Conservation (phyloP, 2,888 invertebrate genomes). For the Rotaria sp. region DNA sequence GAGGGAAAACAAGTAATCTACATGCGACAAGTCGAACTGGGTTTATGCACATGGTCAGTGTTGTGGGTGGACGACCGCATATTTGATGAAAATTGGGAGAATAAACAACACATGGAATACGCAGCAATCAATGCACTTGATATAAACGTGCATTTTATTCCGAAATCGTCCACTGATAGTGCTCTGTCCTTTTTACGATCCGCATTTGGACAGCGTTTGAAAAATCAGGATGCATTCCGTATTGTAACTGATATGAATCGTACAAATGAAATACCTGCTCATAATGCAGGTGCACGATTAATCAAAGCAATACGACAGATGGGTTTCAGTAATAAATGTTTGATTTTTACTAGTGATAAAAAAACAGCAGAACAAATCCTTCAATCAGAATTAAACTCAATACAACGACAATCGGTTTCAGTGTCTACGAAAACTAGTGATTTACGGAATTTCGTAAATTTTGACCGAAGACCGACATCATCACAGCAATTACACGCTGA, state of each 20-base stretch:
- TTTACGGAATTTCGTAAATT: neutral
- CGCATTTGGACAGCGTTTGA: neutral
- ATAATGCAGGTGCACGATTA: neutral
- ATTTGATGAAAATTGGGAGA: neutral
- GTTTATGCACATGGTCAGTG: neutral
- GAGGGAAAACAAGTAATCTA: neutral
- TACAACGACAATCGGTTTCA: neutral
- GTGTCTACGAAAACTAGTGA: neutral
- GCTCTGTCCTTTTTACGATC: neutral
- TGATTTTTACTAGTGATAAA: neutral
- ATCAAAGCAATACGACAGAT: neutral
- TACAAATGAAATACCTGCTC: neutral
- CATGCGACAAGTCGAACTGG: conserved; percentile 4
- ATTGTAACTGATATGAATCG: conserved; percentile 1
- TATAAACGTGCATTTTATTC: neutral
- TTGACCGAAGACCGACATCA: neutral
- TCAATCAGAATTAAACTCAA: neutral
- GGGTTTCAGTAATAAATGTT: neutral
- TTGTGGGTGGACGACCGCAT: neutral
- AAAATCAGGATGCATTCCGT: neutral
- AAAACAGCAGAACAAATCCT: neutral
- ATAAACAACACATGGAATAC: neutral
- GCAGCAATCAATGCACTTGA: neutral
- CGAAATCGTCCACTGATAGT: neutral
- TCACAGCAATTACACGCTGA: neutral